Evolutionary conservation across 2,797 vertebrate species (phyloP).

Genomic region (Ctenopoma kingsleyae): DNA sequence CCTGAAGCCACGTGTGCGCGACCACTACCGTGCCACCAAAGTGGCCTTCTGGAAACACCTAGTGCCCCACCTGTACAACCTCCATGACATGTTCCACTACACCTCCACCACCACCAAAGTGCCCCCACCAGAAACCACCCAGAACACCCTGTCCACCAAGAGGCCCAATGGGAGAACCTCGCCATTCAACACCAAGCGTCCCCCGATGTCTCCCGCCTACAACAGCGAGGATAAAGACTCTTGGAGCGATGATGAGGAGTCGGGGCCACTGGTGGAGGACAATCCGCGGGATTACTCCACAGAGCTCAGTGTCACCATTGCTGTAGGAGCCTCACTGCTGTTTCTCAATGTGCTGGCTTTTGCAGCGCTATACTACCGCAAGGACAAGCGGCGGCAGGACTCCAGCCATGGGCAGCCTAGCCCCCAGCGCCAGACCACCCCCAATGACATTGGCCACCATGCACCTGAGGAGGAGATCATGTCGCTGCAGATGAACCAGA

Average conservation of each 20-base stretch:
- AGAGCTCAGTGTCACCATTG: conserved; percentile 97
- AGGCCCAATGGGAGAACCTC: conserved; percentile 90
- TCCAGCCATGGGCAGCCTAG: conserved; percentile 92
- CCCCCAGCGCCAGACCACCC: conserved; percentile 86
- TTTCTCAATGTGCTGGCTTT: conserved; percentile 98
- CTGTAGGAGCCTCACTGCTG: conserved; percentile 95
- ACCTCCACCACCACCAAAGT: conserved; percentile 99
- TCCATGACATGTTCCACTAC: conserved; percentile 98
- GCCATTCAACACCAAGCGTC: conserved; percentile 94
- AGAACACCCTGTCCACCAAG: conserved; percentile 95
- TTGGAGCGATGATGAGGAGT: conserved; percentile 90
- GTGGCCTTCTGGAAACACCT: conserved; percentile 99
- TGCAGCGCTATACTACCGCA: conserved; percentile 97
- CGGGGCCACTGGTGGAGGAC: conserved; percentile 91
- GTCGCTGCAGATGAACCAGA: conserved; percentile 95
- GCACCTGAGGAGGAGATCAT: conserved; percentile 95
- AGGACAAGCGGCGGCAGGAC: conserved; percentile 97
- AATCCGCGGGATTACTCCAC: conserved; percentile 98
- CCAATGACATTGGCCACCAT: conserved; percentile 91
- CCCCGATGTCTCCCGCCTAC: conserved; percentile 94
- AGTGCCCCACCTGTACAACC: conserved; percentile 96
- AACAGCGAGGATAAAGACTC: conserved; percentile 93
- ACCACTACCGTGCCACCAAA: conserved; percentile 97
- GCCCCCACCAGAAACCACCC: conserved; percentile 94
- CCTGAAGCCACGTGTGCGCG: conserved; percentile 94